These are phyloP conservation scores for Temnothorax nylanderi DNA, from an alignment of 1,140 invertebrate species.

Conservation along the genomic window DNA sequence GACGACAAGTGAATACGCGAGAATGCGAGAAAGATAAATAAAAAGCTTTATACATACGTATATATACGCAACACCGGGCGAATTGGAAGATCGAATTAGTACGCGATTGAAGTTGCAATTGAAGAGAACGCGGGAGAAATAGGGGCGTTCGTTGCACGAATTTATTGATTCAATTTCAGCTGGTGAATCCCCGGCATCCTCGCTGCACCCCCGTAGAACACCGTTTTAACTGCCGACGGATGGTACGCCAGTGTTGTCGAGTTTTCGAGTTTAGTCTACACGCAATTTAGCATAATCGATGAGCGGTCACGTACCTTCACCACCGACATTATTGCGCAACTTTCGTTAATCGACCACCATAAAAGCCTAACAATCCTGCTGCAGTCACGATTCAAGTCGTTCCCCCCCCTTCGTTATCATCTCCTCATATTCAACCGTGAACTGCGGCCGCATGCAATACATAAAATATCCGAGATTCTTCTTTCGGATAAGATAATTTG, in stretches of 20 bases:
- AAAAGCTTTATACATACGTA: conserved; percentile 53
- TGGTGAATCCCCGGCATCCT: conserved; percentile 42
- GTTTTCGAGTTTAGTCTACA: conserved; percentile 63
- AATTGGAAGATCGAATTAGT: conserved; percentile 68
- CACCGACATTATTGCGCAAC: not conserved
- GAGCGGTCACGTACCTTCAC: conserved; percentile 20
- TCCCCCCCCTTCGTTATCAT: not conserved
- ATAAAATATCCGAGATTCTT: too few relatives aligned
- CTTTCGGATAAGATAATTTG: not conserved
- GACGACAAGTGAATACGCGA: not conserved
- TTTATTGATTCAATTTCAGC: conserved; percentile 74
- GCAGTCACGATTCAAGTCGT: not conserved
- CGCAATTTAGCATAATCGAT: conserved; percentile 67
- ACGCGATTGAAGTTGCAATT: conserved; percentile 62
- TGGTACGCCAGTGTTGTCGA: conserved; percentile 64
- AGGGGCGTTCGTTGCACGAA: conserved; percentile 62
- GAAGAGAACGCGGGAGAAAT: conserved; percentile 66
- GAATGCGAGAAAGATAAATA: conserved; percentile 21
- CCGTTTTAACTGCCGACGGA: conserved; percentile 69
- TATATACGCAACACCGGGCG: not conserved
- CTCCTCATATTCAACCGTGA: not conserved
- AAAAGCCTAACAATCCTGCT: conserved; percentile 26
- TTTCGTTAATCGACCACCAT: conserved; percentile 15
- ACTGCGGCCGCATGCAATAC: not conserved
- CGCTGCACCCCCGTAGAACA: not conserved